Evolutionary conservation across 2,113 vertebrate genomes (phyloP), one percentile per base, ranked within the genome.

Genomic region (Dromaius novaehollandiae): DNA sequence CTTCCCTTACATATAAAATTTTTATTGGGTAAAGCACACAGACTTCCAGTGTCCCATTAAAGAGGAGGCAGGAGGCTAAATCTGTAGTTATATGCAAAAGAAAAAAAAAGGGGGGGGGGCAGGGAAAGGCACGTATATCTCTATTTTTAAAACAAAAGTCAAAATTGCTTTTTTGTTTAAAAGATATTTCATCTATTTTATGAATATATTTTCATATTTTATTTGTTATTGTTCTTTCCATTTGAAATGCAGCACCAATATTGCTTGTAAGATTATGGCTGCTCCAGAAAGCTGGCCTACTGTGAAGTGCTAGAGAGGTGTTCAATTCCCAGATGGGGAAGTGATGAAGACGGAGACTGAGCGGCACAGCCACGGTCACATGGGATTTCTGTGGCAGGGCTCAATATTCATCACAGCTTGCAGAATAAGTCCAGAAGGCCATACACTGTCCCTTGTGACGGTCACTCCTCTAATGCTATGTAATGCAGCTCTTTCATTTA

Each of bases 401-500:
- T 79, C 13, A 11, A 61, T 68, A 48, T 51, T 82, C 56, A 69
- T 50, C n/a, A 60, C 28, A 82, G 17, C 22, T 92, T 11, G 42
- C 56, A 81, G 68, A 70, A 36, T 42, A 75, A 86, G 24, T 30
- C 38, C 42, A 89, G 24, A 78, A 71, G 17, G 30, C 56, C 32
- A 26, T 32, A 42, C 14, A 81, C 61, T n/a, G 89, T 94, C 56
- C 56, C 25, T 38, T 64, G n/a, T 77, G 88, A 92, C 81, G 84
- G 51, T 58, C 36, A 17, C 70, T 82, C n/a, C 38, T 28, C 71
- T 78, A 81, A n/a, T 86, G 60, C 51, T 66, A 53, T 79, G 56
- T 36, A 75, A 87, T 83, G 76, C 21, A 84, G 63, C 66, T 90
- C 91, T 97, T 95, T 82, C 84, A 89, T 93, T 95, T 95, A 32